Conservation (phyloP, 2,113 vertebrate genomes). For the Strix uralensis region DNA sequence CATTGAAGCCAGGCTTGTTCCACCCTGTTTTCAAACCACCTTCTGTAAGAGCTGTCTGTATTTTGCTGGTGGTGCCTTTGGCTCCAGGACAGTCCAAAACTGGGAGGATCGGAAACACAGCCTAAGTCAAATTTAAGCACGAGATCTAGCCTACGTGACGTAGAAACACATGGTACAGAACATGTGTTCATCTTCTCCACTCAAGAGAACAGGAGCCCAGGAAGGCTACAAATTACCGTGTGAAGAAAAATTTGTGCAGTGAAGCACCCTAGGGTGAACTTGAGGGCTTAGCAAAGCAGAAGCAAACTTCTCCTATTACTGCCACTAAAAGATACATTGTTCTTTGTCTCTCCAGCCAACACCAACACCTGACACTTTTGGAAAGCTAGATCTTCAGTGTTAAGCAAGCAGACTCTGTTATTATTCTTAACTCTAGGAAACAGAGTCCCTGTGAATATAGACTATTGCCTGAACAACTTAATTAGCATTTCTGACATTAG, state of each 20-base stretch:
- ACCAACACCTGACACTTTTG: not conserved
- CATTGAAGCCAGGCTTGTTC: not conserved
- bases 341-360: not conserved
- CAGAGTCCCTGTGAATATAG: not conserved
- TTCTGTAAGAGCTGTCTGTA: not conserved
- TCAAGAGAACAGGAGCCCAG: not conserved
- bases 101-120: not conserved
- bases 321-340: not conserved
- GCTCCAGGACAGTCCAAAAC: not conserved
- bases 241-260: not conserved
- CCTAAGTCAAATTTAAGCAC: not conserved
- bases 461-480: not conserved
- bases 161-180: not conserved
- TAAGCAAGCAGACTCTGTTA: not conserved
- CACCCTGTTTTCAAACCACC: not conserved
- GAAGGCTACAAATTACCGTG: not conserved
- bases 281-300: not conserved
- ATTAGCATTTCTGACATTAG: accelerated
- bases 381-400: not conserved
- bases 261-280: not conserved
- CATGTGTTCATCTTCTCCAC: not conserved
- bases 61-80: not conserved
- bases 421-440: not conserved
- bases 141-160: not conserved
- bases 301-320: not conserved